Evolutionary conservation across 2,888 invertebrate genomes (phyloP).

Genomic region (Brachycybe producta): DNA sequence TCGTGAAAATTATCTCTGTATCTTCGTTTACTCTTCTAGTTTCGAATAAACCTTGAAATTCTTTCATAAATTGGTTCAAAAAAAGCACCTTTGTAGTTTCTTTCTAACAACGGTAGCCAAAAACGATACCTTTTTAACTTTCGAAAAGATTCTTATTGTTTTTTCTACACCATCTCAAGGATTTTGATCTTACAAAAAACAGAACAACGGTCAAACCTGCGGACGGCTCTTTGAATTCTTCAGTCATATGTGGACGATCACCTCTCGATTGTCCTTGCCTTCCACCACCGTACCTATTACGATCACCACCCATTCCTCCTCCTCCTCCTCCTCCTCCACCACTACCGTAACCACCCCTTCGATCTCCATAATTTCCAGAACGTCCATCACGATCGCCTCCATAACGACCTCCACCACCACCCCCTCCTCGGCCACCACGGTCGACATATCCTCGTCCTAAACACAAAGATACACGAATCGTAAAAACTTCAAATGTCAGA

Average conservation of each 20-base stretch:
- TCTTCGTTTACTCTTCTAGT: too few relatives aligned
- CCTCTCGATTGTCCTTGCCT: slow-evolving; percentile 20
- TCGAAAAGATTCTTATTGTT: too few relatives aligned
- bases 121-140: too few relatives aligned
- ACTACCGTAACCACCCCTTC: slow-evolving; percentile 14
- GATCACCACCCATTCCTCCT: slow-evolving; percentile 26
- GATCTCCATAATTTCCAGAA: slow-evolving; percentile 13
- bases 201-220: slow-evolving; percentile 22
- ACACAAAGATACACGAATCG: too few relatives aligned
- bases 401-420: slow-evolving; percentile 30
- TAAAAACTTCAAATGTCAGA: not conserved
- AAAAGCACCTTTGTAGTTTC: too few relatives aligned
- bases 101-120: too few relatives aligned
- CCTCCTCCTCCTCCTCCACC: slow-evolving; percentile 21
- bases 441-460: slow-evolving; percentile 18
- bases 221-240: slow-evolving; percentile 24
- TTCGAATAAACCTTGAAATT: too few relatives aligned
- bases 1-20: too few relatives aligned
- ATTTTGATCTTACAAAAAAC: too few relatives aligned
- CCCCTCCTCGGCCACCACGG: slow-evolving; percentile 26
- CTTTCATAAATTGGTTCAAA: too few relatives aligned
- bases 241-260: slow-evolving; percentile 20
- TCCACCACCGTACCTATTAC: slow-evolving; percentile 26
- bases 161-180: too few relatives aligned
- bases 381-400: slow-evolving; percentile 40